Evolutionary conservation across 2,888 invertebrate genomes (phyloP), one percentile per base, ranked within the genome.

Genomic region (Agrochola lota): DNA sequence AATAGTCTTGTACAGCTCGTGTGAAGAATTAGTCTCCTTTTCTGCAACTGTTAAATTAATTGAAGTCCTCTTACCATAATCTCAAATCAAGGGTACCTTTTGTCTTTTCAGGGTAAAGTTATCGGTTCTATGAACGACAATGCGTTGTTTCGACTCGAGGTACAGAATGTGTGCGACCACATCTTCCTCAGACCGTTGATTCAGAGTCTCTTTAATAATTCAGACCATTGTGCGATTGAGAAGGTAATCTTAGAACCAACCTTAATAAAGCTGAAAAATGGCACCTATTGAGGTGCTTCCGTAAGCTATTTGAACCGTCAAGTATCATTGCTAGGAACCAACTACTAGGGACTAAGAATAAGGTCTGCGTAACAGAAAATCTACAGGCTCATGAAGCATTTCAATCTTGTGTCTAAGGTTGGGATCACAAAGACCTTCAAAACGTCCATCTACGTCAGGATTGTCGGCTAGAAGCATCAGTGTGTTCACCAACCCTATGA

Each of bases 161-260:
- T 80, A 11, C 85, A 71, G 49, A 84, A 88, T 40, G 0, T 85
- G 17, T 87, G 88, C 49, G 68, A 85, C 3, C 88, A 86, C 20
- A 35, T 78, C 4, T 80, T 86, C 12, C 12, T 86, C 7, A 62
- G 26, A 40, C 66, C 88, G 1, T 0, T 86, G 11, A 2, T 85
- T 3, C 40, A 68, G 52, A 6, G 1, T n/a, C 0, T 71, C 0
- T 68, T 89, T 0, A 87, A 88, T 55, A 64, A 73, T 1, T 52
- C 82, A 1, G 74, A 85, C 0, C 74, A 78, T 49, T 89, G 89
- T 59, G 83, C 62, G 17, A 30, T 89, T 60, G 9, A 66, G 11
- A 89, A 89, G 79, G 86, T 89, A 79, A 75, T 63, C 11, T 26
- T 43, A n/a, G 2, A 35, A 67, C 8, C 49, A 26, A 23, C 52